phyloP scores from a whole-genome alignment of 1,140 invertebrate species.

The Hestina assimilis region DNA sequence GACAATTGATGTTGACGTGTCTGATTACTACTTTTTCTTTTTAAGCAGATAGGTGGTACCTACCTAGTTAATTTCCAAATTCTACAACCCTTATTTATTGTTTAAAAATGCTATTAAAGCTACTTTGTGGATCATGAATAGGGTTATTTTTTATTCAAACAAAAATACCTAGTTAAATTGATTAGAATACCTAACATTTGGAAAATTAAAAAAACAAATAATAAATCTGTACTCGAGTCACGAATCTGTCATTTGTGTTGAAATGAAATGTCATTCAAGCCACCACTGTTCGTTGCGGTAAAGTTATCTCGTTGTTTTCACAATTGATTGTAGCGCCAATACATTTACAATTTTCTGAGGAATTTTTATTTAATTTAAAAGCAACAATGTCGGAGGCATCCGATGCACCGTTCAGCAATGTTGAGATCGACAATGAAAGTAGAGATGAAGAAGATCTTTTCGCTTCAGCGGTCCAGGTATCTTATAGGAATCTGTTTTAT shows the following conservation, averaged over 20 bases:
- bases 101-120: too few species aligned
- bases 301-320: slow-evolving; percentile 51
- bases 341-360: slow-evolving; percentile 13
- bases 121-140: too few species aligned
- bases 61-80: too few species aligned
- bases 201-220: slow-evolving; percentile 19
- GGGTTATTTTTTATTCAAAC: too few species aligned
- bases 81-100: too few species aligned
- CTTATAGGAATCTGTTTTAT: slow-evolving; percentile 64
- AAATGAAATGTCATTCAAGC: slow-evolving; percentile 31
- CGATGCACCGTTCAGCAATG: slow-evolving; percentile 85
- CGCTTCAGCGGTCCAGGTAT: slow-evolving; percentile 87
- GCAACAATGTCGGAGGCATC: slow-evolving; percentile 83
- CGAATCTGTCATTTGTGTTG: slow-evolving; percentile 22
- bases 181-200: background rate
- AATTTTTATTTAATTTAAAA: slow-evolving; percentile 19
- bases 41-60: too few species aligned
- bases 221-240: slow-evolving; percentile 17
- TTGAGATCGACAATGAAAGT: slow-evolving; percentile 83
- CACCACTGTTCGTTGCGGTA: slow-evolving; percentile 40
- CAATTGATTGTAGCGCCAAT: slow-evolving; percentile 34
- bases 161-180: too few species aligned
- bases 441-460: slow-evolving; percentile 89
- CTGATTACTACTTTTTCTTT: background rate
- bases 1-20: slow-evolving; percentile 30